These are phyloP conservation scores for Drosophila punjabiensis DNA, from an alignment of 1,140 invertebrate species.

Conservation along the genomic window DNA sequence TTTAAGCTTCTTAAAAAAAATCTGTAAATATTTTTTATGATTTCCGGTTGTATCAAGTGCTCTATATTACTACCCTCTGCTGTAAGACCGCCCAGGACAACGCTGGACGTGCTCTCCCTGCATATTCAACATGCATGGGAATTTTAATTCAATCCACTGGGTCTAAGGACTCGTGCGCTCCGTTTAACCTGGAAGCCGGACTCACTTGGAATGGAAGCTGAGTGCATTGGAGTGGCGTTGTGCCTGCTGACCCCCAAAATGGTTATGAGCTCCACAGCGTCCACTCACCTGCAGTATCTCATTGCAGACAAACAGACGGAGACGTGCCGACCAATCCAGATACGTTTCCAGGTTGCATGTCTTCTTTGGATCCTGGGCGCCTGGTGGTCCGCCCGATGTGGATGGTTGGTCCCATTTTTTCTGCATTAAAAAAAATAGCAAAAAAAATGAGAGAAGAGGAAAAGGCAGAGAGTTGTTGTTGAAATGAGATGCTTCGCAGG, in stretches of 20 bases:
- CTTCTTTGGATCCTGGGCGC: slow-evolving; percentile 81
- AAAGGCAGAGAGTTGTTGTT: slow-evolving; percentile 28
- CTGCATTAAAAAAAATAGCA: slow-evolving; percentile 53
- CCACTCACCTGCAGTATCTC: slow-evolving; percentile 83
- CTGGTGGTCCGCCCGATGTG: slow-evolving; percentile 70
- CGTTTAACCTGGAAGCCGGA: slow-evolving; percentile 38
- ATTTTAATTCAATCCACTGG: slow-evolving; percentile 71
- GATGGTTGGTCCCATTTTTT: slow-evolving; percentile 81
- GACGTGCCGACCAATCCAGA: slow-evolving; percentile 83
- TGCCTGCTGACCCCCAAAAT: slow-evolving; percentile 25
- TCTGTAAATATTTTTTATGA: no score
- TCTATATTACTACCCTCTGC: not conserved
- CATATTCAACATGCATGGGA: slow-evolving; percentile 65
- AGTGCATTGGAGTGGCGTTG: not conserved
- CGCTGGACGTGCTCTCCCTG: slow-evolving; percentile 40
- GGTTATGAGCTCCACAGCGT: slow-evolving; percentile 41
- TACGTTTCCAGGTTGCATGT: slow-evolving; percentile 85
- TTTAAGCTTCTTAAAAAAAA: no score
- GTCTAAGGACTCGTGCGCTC: slow-evolving; percentile 68
- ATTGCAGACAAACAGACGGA: slow-evolving; percentile 83
- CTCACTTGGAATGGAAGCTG: not conserved
- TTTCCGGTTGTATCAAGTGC: no score
- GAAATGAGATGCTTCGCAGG: slow-evolving; percentile 22
- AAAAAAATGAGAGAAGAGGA: not conserved
- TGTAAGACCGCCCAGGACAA: slow-evolving; percentile 6